Evolutionary conservation across 2,888 invertebrate genomes (phyloP), one percentile per base, ranked within the genome.

Genomic region (Argynnis bischoffii): DNA sequence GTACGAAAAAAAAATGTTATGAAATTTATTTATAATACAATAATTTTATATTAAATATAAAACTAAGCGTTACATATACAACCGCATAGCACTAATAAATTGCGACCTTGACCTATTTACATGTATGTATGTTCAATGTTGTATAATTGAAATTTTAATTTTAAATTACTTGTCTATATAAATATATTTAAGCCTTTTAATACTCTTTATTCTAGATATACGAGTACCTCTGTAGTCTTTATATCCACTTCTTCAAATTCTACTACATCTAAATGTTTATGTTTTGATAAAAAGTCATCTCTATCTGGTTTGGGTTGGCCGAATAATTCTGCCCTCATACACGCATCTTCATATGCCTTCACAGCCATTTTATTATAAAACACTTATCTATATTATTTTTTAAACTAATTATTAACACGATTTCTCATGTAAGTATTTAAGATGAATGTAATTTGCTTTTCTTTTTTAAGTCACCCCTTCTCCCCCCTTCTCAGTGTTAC

Each of bases 321-420:
- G 74, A 97, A 93, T 61, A 97, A 87, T 82, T 97, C 97, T 0
- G 97, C 96, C 69, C 97, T 92, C 86, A 95, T 95, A 78, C 96
- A 96, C 69, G 96, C 96, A 82, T 96, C 94, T 85, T 96, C 95
- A 78, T 96, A 97, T 16, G 95, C 94, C 73, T 94, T 94, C 81
- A 95, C 93, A 16, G 94, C 92, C 94, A 95, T 94, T 77, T 74
- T 83, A 59, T 48, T 63, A 16, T 51, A 53, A 66, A 51, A 63
- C 21, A n/a, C n/a, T 53, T 63, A 63, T 71, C 55, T 60, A 53
- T 70, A 64, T 57, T 66, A 55, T 53, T 48, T 50, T 41, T 35
- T 16, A 16, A 11, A 31, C n/a, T 15, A 3, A 16, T 41, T 55
- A 8, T 15, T 13, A 59, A n/a, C 11, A 15, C 59, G 48, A 6